Evolutionary conservation across 2,113 vertebrate genomes (phyloP).

Genomic region (Oreotragus oreotragus): DNA sequence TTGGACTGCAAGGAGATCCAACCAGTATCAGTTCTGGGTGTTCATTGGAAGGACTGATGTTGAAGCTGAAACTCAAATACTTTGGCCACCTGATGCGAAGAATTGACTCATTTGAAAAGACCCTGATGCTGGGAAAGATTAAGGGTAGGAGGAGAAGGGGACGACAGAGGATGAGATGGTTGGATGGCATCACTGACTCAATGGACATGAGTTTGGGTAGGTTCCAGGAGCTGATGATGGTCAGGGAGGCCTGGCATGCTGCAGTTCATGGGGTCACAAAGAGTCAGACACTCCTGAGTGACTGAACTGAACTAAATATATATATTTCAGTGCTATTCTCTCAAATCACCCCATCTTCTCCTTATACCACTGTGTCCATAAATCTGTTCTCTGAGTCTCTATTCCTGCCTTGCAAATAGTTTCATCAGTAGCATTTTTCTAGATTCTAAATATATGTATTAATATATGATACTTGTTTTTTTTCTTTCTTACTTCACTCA

Average conservation of each 20-base stretch:
- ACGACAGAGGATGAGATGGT: neutral
- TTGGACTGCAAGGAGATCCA: no score
- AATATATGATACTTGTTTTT: neutral
- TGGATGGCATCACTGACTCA: neutral
- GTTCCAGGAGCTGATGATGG: neutral
- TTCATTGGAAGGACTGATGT: neutral
- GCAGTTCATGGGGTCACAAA: neutral
- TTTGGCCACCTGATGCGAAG: neutral
- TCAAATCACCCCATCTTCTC: neutral
- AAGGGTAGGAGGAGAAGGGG: neutral
- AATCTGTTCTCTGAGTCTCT: neutral
- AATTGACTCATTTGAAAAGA: neutral
- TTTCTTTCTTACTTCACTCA: neutral
- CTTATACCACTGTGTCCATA: neutral
- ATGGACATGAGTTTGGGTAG: neutral
- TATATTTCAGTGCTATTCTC: neutral
- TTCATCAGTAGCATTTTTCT: neutral
- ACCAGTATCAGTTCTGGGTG: no score
- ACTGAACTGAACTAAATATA: neutral
- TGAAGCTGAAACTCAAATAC: neutral
- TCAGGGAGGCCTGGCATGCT: neutral
- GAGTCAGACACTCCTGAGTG: neutral
- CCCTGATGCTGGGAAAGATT: neutral
- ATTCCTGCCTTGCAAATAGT: neutral
- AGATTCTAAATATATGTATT: neutral